A percentile compares a stretch with the other conserved stretches of the same genome.
These are phyloP conservation scores for Tribolium castaneum DNA, from an alignment of 1,140 invertebrate species.

Conservation along the genomic window DNA sequence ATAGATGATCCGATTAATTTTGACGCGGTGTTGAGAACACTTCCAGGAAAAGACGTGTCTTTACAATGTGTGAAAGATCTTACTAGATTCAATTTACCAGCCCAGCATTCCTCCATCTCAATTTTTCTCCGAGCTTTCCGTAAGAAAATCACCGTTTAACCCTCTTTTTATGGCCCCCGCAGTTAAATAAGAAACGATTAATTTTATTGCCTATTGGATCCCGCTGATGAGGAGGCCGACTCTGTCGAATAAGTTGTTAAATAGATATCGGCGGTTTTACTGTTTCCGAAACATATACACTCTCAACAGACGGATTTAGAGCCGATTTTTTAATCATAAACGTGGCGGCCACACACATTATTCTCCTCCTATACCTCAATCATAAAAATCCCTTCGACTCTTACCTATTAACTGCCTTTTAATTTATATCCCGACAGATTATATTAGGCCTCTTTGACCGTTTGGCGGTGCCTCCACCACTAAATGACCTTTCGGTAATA, in stretches of 20 bases:
- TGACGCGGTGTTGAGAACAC: slow-evolving; percentile 23
- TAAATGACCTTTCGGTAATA: neutral
- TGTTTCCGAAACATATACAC: slow-evolving; percentile 47
- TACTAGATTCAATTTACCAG: slow-evolving; percentile 29
- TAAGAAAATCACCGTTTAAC: slow-evolving; percentile 6
- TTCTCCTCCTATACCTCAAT: slow-evolving; percentile 31
- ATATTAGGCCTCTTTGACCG: slow-evolving; percentile 45
- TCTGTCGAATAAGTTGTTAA: slow-evolving; percentile 51
- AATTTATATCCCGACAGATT: slow-evolving; percentile 50
- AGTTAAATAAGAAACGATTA: slow-evolving; percentile 42
- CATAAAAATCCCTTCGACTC: slow-evolving; percentile 45
- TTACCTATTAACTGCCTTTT: slow-evolving; percentile 49
- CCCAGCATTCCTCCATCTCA: slow-evolving; percentile 8
- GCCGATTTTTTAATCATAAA: slow-evolving; percentile 40
- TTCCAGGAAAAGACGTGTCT: slow-evolving; percentile 36
- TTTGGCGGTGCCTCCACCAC: slow-evolving; percentile 37
- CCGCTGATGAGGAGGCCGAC: slow-evolving; percentile 31
- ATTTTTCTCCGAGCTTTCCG: slow-evolving; percentile 12
- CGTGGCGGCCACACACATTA: slow-evolving; percentile 47
- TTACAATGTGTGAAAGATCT: slow-evolving; percentile 33
- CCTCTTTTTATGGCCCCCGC: slow-evolving; percentile 31
- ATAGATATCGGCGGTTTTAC: slow-evolving; percentile 52
- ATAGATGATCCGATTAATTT: slow-evolving; percentile 37
- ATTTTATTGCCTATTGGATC: slow-evolving; percentile 39
- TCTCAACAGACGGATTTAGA: slow-evolving; percentile 43